Evolutionary conservation across 1,140 invertebrate genomes (phyloP).

Genomic region (Eupeodes corollae): DNA sequence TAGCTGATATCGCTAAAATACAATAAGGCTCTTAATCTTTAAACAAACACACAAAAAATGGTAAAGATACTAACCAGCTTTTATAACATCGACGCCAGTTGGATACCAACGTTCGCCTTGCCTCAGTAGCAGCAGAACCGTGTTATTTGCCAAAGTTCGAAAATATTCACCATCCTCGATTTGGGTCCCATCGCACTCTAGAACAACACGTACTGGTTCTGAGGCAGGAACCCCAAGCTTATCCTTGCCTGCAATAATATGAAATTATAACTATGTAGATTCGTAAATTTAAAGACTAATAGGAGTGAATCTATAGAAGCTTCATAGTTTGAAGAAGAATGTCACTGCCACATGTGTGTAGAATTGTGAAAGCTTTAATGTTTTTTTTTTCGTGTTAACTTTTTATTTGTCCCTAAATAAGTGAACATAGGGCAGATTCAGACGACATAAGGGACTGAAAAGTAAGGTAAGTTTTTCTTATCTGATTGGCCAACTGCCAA

Average conservation of each 20-base stretch:
- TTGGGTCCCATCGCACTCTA: constrained; percentile 89
- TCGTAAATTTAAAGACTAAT: too few species aligned
- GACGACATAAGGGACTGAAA: too few species aligned
- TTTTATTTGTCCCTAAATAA: too few species aligned
- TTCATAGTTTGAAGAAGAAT: too few species aligned
- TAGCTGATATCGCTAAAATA: constrained; percentile 81
- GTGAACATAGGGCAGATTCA: too few species aligned
- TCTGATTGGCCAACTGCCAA: too few species aligned
- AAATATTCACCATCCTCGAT: constrained; percentile 92
- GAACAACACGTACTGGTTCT: constrained; percentile 73
- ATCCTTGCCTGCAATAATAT: constrained; percentile 60
- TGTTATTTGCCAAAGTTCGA: constrained; percentile 79
- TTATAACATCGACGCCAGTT: constrained; percentile 80
- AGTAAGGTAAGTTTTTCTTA: too few species aligned
- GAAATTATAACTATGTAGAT: too few species aligned
- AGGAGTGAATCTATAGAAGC: too few species aligned
- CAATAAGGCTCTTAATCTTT: neutral
- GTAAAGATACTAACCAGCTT: constrained; percentile 58
- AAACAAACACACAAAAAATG: neutral
- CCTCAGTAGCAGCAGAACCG: constrained; percentile 74
- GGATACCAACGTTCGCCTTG: constrained; percentile 85
- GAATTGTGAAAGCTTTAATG: too few species aligned
- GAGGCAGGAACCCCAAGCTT: constrained; percentile 74
- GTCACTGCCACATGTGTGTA: too few species aligned
- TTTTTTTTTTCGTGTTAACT: too few species aligned